Evolutionary conservation across 1,140 invertebrate species (phyloP), one percentile per base, ranked within the genome.

Genomic region (Zeugodacus cucurbitae): DNA sequence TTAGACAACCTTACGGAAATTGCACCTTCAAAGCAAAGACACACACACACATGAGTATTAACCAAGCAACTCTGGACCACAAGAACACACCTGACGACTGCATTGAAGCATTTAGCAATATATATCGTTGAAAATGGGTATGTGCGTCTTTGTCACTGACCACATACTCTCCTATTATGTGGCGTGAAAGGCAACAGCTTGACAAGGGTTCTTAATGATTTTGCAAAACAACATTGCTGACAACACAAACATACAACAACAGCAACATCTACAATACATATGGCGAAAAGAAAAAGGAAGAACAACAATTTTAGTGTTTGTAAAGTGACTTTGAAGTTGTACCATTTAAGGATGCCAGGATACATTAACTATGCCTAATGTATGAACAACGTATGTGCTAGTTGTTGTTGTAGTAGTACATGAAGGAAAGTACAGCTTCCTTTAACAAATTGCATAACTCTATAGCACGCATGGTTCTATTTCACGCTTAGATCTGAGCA

Each of bases 121-220:
- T 4, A 54, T 48, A 48, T 14, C 48, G 3, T 5, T 54, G 17
- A 7, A 82, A 8, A 29, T 62, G 10, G 44, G 29, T 70, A 20
- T 87, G 62, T 87, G 44, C n/a, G 26, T 37, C 11, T 44, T 86
- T 34, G 58, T 78, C 58, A 48, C 74, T 74, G 22, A 32, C 37
- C 26, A 82, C 54, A 67, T 57, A 88, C 87, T 82, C 70, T 59
- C 64, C 67, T 88, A 86, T 88, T 82, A 82, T 82, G 74, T 41
- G 41, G 70, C 67, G 70, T 88, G 87, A 88, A 74, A 58, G 88
- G 88, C 70, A 88, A 67, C 67, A 74, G 82, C 88, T 87, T 89
- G 88, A 89, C 88, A 89, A 89, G 88, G 88, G 88, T 89, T 89
- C 88, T 89, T 89, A 89, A 89, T 87, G 86, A 89, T 89, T 87